These are phyloP conservation scores for Lepidostoma basale DNA, from an alignment of 1,140 invertebrate genomes.

Conservation along the genomic window DNA sequence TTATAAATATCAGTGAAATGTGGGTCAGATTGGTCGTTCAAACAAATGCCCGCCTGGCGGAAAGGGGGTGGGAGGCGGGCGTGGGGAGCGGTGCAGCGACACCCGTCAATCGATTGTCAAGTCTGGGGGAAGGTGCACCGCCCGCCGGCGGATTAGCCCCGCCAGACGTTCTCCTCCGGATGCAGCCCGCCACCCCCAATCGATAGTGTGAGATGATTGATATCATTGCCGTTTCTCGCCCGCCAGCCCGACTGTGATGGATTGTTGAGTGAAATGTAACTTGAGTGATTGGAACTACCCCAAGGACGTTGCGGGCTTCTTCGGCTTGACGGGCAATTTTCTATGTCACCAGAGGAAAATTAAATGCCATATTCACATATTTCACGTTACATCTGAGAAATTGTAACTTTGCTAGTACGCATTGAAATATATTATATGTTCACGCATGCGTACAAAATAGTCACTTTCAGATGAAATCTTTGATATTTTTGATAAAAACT, in stretches of 20 bases:
- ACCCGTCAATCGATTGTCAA: constrained; percentile 63
- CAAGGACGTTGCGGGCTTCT: constrained; percentile 7
- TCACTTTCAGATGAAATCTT: too few species aligned
- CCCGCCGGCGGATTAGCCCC: constrained; percentile 24
- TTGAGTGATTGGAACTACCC: constrained; percentile 18
- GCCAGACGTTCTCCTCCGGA: constrained; percentile 31
- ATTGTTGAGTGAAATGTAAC: constrained; percentile 21
- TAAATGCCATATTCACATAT: too few species aligned
- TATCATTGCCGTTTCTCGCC: constrained; percentile 31
- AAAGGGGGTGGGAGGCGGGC: background rate
- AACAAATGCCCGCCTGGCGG: constrained; percentile 36
- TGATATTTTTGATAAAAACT: too few species aligned
- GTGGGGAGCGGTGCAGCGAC: constrained; percentile 46
- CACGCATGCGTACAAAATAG: too few species aligned
- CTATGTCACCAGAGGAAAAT: background rate
- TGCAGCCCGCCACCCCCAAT: constrained; percentile 37
- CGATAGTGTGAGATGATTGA: constrained; percentile 43
- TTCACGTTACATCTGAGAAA: too few species aligned
- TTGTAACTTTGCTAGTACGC: too few species aligned
- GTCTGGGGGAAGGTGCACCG: constrained; percentile 37
- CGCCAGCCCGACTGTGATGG: constrained; percentile 18
- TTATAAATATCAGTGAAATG: constrained; percentile 60
- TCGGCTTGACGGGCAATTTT: background rate
- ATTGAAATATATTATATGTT: too few species aligned
- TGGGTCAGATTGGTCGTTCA: constrained; percentile 52